Evolutionary conservation across 2,113 vertebrate species (phyloP).

Genomic region (Xyliphius kryptos): DNA sequence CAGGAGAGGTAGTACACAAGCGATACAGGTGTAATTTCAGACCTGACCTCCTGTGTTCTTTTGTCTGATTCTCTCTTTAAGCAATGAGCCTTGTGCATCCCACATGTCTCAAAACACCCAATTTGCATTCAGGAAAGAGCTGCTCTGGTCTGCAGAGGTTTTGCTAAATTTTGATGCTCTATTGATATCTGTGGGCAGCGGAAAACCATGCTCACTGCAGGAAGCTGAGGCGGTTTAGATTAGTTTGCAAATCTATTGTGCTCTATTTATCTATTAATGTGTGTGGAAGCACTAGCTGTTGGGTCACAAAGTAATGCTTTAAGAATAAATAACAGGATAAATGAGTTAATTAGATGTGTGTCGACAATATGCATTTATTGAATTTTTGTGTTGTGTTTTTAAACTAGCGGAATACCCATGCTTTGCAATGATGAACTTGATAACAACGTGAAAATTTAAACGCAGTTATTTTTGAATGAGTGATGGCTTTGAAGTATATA

Average conservation of each 20-base stretch:
- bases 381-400: too few species aligned
- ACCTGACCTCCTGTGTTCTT: neutral
- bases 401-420: too few species aligned
- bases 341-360: neutral
- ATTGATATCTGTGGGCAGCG: slow-evolving; percentile 64
- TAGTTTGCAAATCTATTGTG: too few species aligned
- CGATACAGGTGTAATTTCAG: neutral
- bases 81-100: neutral
- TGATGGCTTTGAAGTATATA: too few species aligned
- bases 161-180: slow-evolving; percentile 65
- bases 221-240: slow-evolving; percentile 54
- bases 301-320: too few species aligned
- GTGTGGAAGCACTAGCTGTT: too few species aligned
- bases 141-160: slow-evolving; percentile 50
- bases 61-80: slow-evolving; percentile 20
- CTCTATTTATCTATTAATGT: too few species aligned
- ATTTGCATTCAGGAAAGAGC: slow-evolving; percentile 68
- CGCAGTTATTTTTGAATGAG: too few species aligned
- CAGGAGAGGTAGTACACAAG: neutral
- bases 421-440: too few species aligned
- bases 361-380: neutral
- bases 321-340: neutral
- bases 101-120: slow-evolving; percentile 41
- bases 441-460: too few species aligned
- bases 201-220: slow-evolving; percentile 59